Conservation (phyloP, 2,113 vertebrate species). For the Saguinus midas region DNA sequence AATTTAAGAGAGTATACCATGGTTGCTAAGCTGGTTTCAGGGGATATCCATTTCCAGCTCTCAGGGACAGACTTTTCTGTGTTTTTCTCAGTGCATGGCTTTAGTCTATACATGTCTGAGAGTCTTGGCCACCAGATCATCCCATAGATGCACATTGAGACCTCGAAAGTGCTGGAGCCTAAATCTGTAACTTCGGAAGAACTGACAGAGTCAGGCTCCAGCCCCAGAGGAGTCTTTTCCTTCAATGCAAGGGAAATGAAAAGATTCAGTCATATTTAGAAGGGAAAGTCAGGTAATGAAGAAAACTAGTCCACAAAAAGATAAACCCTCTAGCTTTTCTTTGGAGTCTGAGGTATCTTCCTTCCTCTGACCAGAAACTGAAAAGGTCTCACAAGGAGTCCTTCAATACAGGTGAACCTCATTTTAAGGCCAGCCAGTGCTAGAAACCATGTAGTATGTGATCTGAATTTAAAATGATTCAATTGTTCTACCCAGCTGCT, state of each 20-base stretch:
- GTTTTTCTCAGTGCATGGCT: not conserved
- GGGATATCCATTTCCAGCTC: not conserved
- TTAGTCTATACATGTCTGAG: not conserved
- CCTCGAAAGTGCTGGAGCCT: not conserved
- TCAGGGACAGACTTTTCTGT: not conserved
- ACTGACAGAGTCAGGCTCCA: not conserved
- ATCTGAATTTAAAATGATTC: not conserved
- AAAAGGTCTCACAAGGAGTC: not conserved
- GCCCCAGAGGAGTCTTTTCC: not conserved
- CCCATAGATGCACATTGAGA: accelerated
- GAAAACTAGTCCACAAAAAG: not conserved
- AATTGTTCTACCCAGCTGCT: not conserved
- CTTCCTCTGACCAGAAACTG: not conserved
- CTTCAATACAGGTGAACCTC: not conserved
- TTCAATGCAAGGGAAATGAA: not conserved
- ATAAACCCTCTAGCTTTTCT: not conserved
- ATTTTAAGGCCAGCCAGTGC: not conserved
- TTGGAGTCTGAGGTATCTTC: not conserved
- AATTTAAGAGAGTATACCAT: not conserved
- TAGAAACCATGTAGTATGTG: not conserved
- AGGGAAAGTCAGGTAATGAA: not conserved
- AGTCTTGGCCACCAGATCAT: not conserved
- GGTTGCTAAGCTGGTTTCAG: slow-evolving; percentile 11
- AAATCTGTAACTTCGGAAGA: not conserved
- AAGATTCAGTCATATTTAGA: not conserved